Base-by-base conservation (phyloP, 2,113 vertebrate species). In the Fukomys damarensis region DNA sequence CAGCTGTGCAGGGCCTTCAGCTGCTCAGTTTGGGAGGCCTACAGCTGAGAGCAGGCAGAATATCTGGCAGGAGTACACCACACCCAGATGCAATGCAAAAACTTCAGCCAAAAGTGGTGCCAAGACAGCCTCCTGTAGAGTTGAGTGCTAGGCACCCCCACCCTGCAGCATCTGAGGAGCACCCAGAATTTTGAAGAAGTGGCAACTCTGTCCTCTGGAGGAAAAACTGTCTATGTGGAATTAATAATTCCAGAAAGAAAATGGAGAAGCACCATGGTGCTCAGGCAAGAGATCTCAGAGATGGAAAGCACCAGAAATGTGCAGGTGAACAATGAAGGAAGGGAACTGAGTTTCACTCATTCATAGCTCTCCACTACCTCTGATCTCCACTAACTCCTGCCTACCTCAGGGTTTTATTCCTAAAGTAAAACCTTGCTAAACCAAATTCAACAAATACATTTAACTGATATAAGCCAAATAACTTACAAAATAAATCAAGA, bases 11-110 rank as follows among this genome's bases (percentile, higher is more conserved):
- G 49, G 41, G 11, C 86, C 61, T 92, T 96, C 88, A 87, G 89
- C 91, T 96, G 94, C 86, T 93, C 82, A 38, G 66, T 65, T 79
- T 81, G 91, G 91, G 80, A 97, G 94, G 95, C 93, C 94, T 95
- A 95, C 46, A 72, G 81, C 76, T 14, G 41, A 93, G 72, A 95
- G 85, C 63, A 88, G 54, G 80, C 88, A 86, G 56, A 72, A 17
- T 96, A 86, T 95, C 87, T 95, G 90, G 87, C 93, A 96, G 52
- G 59, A 35, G 61, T 61, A 52, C 30, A 76, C 46, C 80, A 35
- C 46, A 65, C 68, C 0, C 76, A 84, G 93, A 93, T 84, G 83
- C 49, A 89, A 4, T 77, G 56, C 77, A 93, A 79, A 96, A 58
- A 20, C 43, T 80, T 76, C 86, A n/a, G n/a, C 91, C 89, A 89